Conservation (phyloP, 2,113 vertebrate species). For the Rhinopomastus cyanomelas region DNA sequence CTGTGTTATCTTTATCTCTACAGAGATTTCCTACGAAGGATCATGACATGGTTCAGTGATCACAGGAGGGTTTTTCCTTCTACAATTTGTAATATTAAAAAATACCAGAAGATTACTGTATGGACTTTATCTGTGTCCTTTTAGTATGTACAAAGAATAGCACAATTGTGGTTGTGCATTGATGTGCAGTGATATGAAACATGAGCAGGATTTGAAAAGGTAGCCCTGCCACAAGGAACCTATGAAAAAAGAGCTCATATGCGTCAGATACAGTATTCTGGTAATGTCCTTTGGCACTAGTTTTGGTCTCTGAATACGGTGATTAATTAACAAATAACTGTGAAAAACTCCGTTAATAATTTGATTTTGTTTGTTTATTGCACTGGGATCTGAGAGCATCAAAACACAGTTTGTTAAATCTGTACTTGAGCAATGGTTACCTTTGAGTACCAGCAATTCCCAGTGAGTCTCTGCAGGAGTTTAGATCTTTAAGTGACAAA, state of each 20-base stretch:
- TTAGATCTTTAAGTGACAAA: neutral
- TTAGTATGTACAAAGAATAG: constrained; percentile 65
- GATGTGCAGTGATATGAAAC: constrained; percentile 75
- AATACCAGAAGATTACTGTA: constrained; percentile 73
- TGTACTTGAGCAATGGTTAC: constrained; percentile 17
- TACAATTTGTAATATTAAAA: constrained; percentile 75
- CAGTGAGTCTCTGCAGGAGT: neutral
- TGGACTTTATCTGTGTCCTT: constrained; percentile 65
- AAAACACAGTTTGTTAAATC: constrained; percentile 61
- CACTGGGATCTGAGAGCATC: constrained; percentile 20
- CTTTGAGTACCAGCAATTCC: neutral
- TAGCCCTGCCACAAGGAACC: constrained; percentile 60
- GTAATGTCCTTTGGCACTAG: constrained; percentile 60
- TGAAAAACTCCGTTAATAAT: constrained; percentile 69
- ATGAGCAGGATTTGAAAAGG: constrained; percentile 64
- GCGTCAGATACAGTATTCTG: constrained; percentile 58
- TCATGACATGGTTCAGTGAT: constrained; percentile 67
- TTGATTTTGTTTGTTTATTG: constrained; percentile 64
- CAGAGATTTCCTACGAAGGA: constrained; percentile 68
- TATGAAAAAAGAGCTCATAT: constrained; percentile 51
- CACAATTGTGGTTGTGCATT: constrained; percentile 71
- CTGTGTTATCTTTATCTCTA: constrained; percentile 70
- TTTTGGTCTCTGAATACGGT: constrained; percentile 44
- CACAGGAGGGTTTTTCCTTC: constrained; percentile 67
- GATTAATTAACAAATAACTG: constrained; percentile 70